These are phyloP conservation scores for Deroplatys truncata DNA, from an alignment of 2,888 invertebrate genomes.

Conservation along the genomic window DNA sequence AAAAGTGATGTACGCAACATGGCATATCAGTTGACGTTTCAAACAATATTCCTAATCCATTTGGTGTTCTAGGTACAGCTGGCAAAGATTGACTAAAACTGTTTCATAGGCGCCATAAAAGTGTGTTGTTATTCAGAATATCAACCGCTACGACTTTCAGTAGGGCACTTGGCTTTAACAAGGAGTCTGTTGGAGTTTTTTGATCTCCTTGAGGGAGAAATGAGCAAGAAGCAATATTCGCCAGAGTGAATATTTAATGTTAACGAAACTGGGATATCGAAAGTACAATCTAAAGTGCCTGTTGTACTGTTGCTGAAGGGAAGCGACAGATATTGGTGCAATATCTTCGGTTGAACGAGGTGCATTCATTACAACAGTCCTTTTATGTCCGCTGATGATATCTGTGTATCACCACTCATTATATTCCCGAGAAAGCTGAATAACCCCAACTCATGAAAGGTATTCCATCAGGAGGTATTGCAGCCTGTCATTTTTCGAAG, in stretches of 20 bases:
- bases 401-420: not conserved
- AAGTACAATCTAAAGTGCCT: not conserved
- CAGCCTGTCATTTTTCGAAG: too few species aligned
- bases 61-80: too few species aligned
- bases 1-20: too few species aligned
- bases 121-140: too few species aligned
- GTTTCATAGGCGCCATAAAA: too few species aligned
- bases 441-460: too few species aligned
- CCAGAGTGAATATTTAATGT: not conserved
- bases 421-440: not conserved
- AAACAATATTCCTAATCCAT: too few species aligned
- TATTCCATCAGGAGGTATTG: too few species aligned
- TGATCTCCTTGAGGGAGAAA: constrained; percentile 31
- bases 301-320: not conserved
- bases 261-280: not conserved
- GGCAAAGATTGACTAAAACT: too few species aligned
- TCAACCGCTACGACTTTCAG: too few species aligned
- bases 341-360: not conserved
- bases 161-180: constrained; percentile 27
- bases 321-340: not conserved
- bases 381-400: not conserved
- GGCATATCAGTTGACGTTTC: too few species aligned
- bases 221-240: constrained; percentile 26
- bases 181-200: constrained; percentile 29
- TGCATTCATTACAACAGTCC: not conserved